Base-by-base conservation (phyloP, 1,140 invertebrate species). In the Trachelipus rathkii region DNA sequence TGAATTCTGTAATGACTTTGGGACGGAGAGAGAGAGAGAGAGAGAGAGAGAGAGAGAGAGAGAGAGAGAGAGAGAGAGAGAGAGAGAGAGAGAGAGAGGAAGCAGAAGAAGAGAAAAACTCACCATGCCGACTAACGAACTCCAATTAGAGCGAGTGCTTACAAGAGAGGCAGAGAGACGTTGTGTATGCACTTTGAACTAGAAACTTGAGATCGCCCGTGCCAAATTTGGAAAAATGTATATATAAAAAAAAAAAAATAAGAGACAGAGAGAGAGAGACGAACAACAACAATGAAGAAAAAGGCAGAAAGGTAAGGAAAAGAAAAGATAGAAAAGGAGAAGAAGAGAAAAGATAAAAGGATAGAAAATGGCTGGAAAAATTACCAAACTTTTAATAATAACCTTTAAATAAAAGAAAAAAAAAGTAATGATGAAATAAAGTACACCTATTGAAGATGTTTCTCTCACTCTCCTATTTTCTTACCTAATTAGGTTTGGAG, bases 1-100 rank as follows among this genome's bases (percentile, higher is more conserved):
- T 78, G 77, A 78, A 78, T 78, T 78, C 77, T 74, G 77, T 78
- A 78, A 78, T 78, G 77, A 78, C 77, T 78, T 78, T 78, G 77
- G 77, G 77, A 78, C 33, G 33, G n/a, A n/a, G n/a, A n/a, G n/a
- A n/a, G n/a, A 33, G 33, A 33, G 33, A 33, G 33, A 33, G 33
- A 33, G 33, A 33, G 33, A 33, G 33, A 33, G 33, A 33, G 33
- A 33, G 33, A 33, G 33, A 33, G 33, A 33, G 33, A 33, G 33
- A 33, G 33, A 33, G 33, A 33, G 33, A 33, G 33, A 33, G 33
- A 33, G 33, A 33, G 33, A 33, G 33, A 33, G 33, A 33, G 33
- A 33, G 33, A 33, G 33, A 33, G 33, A 33, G 33, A 33, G 33
- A 33, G 33, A 33, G 33, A 33, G 33, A 33, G 33, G 6, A 6